Evolutionary conservation across 2,113 vertebrate species (phyloP).

Genomic region (Dermatemys mawii): DNA sequence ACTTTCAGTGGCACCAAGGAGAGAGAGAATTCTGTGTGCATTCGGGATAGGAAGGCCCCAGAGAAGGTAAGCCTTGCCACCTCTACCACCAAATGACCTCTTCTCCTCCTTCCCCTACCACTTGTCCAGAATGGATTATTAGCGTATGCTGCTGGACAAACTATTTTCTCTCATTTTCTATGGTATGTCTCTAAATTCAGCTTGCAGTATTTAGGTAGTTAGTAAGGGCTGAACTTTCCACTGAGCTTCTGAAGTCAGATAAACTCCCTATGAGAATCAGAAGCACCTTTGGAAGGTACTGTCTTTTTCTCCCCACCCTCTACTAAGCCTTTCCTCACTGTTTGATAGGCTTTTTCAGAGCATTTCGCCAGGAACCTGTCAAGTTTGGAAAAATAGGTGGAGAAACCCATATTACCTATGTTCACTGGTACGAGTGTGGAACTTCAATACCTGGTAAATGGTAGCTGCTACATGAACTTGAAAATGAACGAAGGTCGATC

Average conservation of each 20-base stretch:
- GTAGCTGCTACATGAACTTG: conserved; percentile 74
- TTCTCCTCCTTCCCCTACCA: neutral
- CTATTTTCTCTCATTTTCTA: neutral
- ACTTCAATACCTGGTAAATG: conserved; percentile 96
- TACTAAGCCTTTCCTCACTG: neutral
- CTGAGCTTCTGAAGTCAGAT: neutral
- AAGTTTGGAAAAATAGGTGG: conserved; percentile 94
- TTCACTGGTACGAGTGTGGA: conserved; percentile 97
- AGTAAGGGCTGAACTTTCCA: too few relatives aligned
- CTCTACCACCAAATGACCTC: neutral
- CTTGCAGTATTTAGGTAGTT: neutral
- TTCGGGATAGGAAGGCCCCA: neutral
- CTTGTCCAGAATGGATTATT: neutral
- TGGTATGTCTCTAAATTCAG: neutral
- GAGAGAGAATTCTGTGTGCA: too few relatives aligned
- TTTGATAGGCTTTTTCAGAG: conserved; percentile 89
- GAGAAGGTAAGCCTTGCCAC: accelerated
- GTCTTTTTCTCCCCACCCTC: neutral
- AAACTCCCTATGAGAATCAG: neutral
- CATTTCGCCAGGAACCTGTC: conserved; percentile 94
- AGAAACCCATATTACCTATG: conserved; percentile 89
- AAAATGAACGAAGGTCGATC: conserved; percentile 30
- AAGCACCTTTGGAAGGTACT: neutral
- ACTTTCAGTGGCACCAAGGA: accelerated
- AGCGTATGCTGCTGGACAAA: neutral